phyloP scores from a whole-genome alignment of 2,113 vertebrate species.

The Lagopus leucura region DNA sequence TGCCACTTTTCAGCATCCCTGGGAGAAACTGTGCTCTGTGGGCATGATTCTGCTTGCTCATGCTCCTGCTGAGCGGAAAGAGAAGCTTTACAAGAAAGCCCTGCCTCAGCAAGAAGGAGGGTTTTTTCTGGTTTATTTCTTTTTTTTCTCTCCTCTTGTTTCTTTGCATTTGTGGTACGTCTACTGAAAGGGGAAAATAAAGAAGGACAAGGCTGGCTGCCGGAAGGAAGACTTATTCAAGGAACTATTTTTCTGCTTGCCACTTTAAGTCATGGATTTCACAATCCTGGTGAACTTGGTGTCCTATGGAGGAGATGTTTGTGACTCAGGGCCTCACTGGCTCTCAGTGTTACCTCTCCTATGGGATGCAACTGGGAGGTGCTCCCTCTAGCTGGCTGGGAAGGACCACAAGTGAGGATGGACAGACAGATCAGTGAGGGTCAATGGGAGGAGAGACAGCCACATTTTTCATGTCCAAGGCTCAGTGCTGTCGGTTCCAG shows the following conservation, averaged over 20 bases:
- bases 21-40: rapidly evolving
- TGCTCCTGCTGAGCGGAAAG: constrained; percentile 31
- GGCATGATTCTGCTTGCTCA: constrained; percentile 48
- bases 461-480: too few species aligned
- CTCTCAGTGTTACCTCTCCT: background rate
- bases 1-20: background rate
- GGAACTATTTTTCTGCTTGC: constrained; percentile 85
- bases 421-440: background rate
- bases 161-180: constrained; percentile 76
- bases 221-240: constrained; percentile 89
- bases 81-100: constrained; percentile 72
- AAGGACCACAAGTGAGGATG: background rate
- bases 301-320: background rate
- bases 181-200: constrained; percentile 35
- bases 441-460: background rate
- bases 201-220: constrained; percentile 51
- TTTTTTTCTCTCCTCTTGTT: background rate
- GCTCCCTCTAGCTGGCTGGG: background rate
- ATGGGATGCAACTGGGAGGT: background rate
- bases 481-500: background rate
- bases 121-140: background rate
- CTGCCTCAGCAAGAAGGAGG: constrained; percentile 70
- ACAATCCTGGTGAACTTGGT: constrained; percentile 79
- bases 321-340: background rate
- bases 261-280: constrained; percentile 84